phyloP scores from a whole-genome alignment of 2,797 vertebrate species.

The Hoplostethus atlanticus region DNA sequence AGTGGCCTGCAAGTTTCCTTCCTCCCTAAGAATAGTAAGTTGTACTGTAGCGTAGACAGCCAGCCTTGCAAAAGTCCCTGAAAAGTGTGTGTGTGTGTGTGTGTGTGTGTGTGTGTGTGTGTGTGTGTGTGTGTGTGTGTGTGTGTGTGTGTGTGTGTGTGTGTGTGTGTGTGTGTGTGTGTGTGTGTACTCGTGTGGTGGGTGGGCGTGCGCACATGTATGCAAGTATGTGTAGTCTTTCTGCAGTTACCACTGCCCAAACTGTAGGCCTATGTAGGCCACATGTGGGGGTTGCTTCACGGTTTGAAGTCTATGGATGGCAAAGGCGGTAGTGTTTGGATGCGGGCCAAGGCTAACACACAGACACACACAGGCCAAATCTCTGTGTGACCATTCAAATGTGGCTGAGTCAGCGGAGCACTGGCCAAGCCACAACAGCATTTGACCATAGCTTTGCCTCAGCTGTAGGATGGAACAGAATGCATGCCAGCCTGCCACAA shows the following conservation, averaged over 20 bases:
- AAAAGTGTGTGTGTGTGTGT: slow-evolving; percentile 16
- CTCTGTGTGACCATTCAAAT: slow-evolving; percentile 77
- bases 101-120: too few species aligned
- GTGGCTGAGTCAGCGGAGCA: slow-evolving; percentile 75
- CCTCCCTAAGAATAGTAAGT: slow-evolving; percentile 57
- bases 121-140: too few species aligned
- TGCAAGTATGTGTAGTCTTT: slow-evolving; percentile 22
- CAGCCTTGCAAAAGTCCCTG: slow-evolving; percentile 50
- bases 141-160: too few species aligned
- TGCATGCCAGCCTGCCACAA: slow-evolving; percentile 32
- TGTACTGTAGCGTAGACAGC: slow-evolving; percentile 50
- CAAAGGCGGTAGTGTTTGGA: slow-evolving; percentile 68
- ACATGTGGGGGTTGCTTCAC: slow-evolving; percentile 26
- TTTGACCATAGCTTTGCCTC: slow-evolving; percentile 69
- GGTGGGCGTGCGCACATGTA: slow-evolving; percentile 7
- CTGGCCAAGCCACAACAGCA: slow-evolving; percentile 69
- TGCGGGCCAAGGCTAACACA: slow-evolving; percentile 59
- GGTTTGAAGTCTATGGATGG: slow-evolving; percentile 57
- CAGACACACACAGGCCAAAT: slow-evolving; percentile 53
- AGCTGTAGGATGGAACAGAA: slow-evolving; percentile 38
- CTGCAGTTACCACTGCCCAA: slow-evolving; percentile 29
- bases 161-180: too few species aligned
- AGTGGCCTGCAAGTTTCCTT: slow-evolving; percentile 52
- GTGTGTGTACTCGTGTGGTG: not conserved
- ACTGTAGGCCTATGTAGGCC: slow-evolving; percentile 17